Evolutionary conservation across 2,797 vertebrate species (phyloP).

Genomic region (Hydrophis major): DNA sequence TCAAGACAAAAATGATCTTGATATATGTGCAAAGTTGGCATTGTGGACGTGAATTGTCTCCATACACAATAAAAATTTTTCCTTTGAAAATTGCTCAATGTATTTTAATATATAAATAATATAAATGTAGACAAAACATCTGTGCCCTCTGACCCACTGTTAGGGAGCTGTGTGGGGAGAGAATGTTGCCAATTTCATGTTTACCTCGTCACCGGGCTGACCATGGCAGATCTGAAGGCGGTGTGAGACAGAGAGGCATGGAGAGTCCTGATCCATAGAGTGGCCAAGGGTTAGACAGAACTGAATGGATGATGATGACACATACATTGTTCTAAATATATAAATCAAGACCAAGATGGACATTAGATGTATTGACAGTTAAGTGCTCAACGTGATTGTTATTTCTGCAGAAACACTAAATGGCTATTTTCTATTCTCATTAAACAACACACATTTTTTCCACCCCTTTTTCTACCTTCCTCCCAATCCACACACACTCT

Average conservation of each 20-base stretch:
- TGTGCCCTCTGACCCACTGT: neutral
- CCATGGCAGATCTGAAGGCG: neutral
- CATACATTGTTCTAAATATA: neutral
- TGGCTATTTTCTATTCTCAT: neutral
- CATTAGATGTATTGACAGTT: neutral
- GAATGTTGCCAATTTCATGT: neutral
- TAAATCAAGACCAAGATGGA: neutral
- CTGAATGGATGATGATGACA: neutral
- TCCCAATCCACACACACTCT: neutral
- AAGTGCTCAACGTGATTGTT: neutral
- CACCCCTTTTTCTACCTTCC: neutral
- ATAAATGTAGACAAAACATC: neutral
- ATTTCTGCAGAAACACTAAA: neutral
- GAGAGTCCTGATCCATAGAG: neutral
- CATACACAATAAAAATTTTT: neutral
- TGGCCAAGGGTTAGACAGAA: neutral
- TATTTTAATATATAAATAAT: neutral
- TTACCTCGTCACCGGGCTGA: neutral
- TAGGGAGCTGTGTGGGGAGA: neutral
- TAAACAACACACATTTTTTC: neutral
- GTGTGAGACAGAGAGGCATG: neutral
- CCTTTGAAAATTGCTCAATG: neutral
- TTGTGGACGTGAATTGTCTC: neutral
- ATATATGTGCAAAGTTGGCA: neutral
- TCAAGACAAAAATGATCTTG: neutral